phyloP scores from a whole-genome alignment of 2,797 vertebrate species.

The Poeciliopsis infans region DNA sequence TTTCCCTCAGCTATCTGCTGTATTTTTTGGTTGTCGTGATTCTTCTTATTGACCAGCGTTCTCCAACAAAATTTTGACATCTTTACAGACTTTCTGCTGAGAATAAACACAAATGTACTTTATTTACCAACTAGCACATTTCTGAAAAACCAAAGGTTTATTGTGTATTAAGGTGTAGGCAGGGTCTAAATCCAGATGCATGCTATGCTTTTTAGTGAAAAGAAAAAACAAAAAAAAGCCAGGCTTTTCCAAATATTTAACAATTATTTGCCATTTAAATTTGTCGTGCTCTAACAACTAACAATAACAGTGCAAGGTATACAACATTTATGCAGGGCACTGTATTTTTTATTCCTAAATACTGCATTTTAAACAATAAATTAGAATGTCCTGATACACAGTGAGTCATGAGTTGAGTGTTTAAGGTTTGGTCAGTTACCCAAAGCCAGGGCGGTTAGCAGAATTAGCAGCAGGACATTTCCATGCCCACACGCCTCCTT shows the following conservation, averaged over 20 bases:
- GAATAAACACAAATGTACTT: neutral
- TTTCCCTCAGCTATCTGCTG: neutral
- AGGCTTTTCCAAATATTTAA: neutral
- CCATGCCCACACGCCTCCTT: slow-evolving; percentile 39
- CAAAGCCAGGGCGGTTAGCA: slow-evolving; percentile 41
- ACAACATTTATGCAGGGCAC: neutral
- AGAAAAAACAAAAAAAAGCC: neutral
- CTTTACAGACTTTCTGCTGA: neutral
- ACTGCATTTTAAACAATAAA: neutral
- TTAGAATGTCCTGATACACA: slow-evolving; percentile 20
- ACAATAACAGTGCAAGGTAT: neutral
- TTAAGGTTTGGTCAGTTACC: slow-evolving; percentile 53
- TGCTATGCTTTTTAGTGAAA: neutral
- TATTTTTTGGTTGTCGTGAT: neutral
- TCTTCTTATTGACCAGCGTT: neutral
- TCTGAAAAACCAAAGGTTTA: neutral
- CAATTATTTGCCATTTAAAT: neutral
- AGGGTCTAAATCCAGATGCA: neutral
- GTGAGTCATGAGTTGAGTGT: slow-evolving; percentile 16
- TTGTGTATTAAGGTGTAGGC: neutral
- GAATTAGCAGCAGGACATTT: slow-evolving; percentile 46
- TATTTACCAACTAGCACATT: neutral
- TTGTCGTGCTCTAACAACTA: neutral
- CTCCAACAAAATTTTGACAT: neutral
- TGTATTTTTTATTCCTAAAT: neutral